A percentile compares a stretch with the other conserved stretches of the same genome.
Evolutionary conservation across 2,797 vertebrate genomes (phyloP).

Genomic region (Phyllotis vaccarum): DNA sequence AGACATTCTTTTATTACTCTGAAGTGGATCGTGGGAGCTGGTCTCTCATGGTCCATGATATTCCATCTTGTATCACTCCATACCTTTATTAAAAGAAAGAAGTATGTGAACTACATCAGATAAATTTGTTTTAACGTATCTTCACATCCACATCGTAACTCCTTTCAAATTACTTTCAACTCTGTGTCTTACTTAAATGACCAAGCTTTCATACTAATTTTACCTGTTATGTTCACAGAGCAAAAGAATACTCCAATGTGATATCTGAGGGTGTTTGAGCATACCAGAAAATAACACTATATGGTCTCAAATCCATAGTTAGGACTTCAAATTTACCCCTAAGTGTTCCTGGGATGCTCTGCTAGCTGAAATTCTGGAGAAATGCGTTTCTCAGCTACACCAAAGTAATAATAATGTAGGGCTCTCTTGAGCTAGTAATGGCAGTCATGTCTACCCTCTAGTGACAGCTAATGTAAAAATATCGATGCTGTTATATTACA

Average conservation of each 20-base stretch:
- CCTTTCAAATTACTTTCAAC: neutral
- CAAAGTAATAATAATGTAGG: neutral
- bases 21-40: too few relatives aligned
- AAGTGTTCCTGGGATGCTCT: neutral
- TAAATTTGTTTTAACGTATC: neutral
- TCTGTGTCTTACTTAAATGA: neutral
- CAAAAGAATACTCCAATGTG: neutral
- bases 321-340: neutral
- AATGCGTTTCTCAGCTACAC: neutral
- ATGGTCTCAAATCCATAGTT: neutral
- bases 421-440: neutral
- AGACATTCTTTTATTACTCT: too few relatives aligned
- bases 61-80: neutral
- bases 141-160: neutral
- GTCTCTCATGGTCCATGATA: too few relatives aligned
- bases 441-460: neutral
- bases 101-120: neutral
- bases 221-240: neutral
- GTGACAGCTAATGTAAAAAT: neutral
- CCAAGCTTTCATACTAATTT: neutral
- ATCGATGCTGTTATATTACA: neutral
- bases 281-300: neutral
- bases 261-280: neutral
- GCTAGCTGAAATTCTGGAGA: neutral
- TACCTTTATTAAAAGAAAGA: neutral